These are phyloP conservation scores for Tinea pellionella DNA, from an alignment of 2,888 invertebrate species.

Conservation along the genomic window DNA sequence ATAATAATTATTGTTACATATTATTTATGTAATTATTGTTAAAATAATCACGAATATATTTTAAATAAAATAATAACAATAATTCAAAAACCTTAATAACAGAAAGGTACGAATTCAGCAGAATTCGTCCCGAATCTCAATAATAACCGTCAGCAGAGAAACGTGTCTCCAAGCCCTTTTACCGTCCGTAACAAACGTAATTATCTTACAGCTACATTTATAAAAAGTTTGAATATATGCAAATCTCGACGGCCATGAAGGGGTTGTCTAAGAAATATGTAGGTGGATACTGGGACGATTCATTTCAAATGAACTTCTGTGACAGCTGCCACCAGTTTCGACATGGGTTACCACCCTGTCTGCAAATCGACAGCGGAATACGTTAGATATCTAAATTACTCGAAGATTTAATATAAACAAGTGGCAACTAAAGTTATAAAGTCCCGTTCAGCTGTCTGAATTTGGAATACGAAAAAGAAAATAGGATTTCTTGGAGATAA, in stretches of 20 bases:
- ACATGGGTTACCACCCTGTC: conserved; percentile 7
- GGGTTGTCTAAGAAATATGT: conserved; percentile 13
- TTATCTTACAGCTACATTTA: conserved; percentile 1
- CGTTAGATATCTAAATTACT: conserved; percentile 7
- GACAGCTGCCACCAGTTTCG: conserved; percentile 12
- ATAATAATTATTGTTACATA: too few relatives aligned
- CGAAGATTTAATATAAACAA: neutral
- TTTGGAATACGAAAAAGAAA: too few relatives aligned
- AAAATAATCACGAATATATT: neutral
- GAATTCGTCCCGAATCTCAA: neutral
- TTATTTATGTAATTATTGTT: neutral
- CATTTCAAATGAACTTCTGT: conserved; percentile 12
- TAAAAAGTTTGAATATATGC: conserved; percentile 7
- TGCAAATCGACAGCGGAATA: conserved; percentile 11
- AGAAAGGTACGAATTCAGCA: neutral
- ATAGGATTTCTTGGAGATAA: too few relatives aligned
- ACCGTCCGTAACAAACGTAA: neutral
- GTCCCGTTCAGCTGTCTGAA: too few relatives aligned
- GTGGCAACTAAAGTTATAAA: neutral
- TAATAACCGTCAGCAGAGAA: neutral
- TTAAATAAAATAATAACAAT: neutral
- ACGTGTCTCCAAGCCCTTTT: neutral
- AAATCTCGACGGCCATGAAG: conserved; percentile 2
- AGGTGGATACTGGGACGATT: conserved; percentile 3
- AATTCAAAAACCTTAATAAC: neutral